Evolutionary conservation across 2,888 invertebrate species (phyloP), one percentile per base, ranked within the genome.

Genomic region (Onthophagus sagittarius): DNA sequence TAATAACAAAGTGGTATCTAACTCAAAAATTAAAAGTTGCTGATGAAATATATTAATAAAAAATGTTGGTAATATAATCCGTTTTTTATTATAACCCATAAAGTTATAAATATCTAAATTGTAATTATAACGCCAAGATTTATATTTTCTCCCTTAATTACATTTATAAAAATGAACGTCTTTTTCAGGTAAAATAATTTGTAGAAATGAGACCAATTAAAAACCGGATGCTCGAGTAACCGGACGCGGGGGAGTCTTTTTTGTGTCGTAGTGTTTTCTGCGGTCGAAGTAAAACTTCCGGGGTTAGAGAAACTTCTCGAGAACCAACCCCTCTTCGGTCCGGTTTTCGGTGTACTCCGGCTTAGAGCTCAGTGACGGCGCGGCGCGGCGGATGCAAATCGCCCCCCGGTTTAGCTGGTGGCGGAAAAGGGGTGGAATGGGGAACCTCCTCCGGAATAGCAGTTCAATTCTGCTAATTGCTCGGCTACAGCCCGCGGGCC

Each of bases 401-500:
- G 39, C 23, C 39, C 7, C 7, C 39, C 39, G 39, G 39, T 53
- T 9, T 11, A 11, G 11, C 39, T 11, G 39, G 39, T 7, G 39
- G 39, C 39, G 39, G 9, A 53, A 53, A 53, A 7, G 39, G 39
- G 39, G 39, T 9, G 7, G 39, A 7, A 11, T 7, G 39, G 11
- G 39, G 39, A 11, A 9, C 39, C 39, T 53, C 11, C 39, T 53
- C 39, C 39, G 39, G 67, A 67, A 67, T 67, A 67, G 75, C 75
- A 76, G 77, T 78, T 77, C 78, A 78, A 78, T 78, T 78, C 78
- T 77, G 78, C 78, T 78, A 78, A 78, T 78, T 78, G 78, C 78
- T 78, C 78, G 76, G 75, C 77, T 77, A 77, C 79, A 77, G 78
- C 77, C 75, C 76, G 67, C 15, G 31, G 67, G 39, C 9, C 39